Evolutionary conservation across 2,113 vertebrate species (phyloP).

Genomic region (Agapornis roseicollis): DNA sequence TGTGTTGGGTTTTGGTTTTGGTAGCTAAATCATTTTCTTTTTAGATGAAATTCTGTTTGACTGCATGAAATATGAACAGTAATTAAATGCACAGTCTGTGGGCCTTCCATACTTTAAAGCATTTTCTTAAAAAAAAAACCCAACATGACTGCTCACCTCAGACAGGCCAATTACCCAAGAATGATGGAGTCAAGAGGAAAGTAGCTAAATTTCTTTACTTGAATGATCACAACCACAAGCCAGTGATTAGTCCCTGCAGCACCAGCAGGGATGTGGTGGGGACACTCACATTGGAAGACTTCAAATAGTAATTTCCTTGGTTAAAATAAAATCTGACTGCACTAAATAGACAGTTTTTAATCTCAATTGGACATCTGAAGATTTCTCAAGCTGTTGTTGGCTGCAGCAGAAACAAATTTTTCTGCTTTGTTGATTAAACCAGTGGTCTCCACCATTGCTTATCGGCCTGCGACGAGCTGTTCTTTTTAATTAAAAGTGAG

Average conservation of each 20-base stretch:
- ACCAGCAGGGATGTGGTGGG: constrained; percentile 85
- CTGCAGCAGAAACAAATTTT: constrained; percentile 92
- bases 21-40: constrained; percentile 80
- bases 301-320: constrained; percentile 93
- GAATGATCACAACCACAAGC: constrained; percentile 90
- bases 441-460: constrained; percentile 90
- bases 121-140: constrained; percentile 71
- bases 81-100: constrained; percentile 89
- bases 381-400: constrained; percentile 95
- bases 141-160: constrained; percentile 80
- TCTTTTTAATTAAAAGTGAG: constrained; percentile 99
- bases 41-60: constrained; percentile 81
- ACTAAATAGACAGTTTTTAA: constrained; percentile 98
- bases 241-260: constrained; percentile 90
- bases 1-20: background rate
- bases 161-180: constrained; percentile 89
- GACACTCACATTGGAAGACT: constrained; percentile 89
- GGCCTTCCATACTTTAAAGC: constrained; percentile 83
- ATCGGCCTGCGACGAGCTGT: constrained; percentile 95
- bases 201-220: constrained; percentile 97
- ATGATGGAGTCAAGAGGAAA: constrained; percentile 89
- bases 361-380: constrained; percentile 99
- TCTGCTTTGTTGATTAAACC: constrained; percentile 99
- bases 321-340: constrained; percentile 97
- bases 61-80: constrained; percentile 87